Percentiles rank a stretch among this genome's conserved stretches.
phyloP scores from a whole-genome alignment of 2,888 invertebrate genomes.

The Polia nebulosa region DNA sequence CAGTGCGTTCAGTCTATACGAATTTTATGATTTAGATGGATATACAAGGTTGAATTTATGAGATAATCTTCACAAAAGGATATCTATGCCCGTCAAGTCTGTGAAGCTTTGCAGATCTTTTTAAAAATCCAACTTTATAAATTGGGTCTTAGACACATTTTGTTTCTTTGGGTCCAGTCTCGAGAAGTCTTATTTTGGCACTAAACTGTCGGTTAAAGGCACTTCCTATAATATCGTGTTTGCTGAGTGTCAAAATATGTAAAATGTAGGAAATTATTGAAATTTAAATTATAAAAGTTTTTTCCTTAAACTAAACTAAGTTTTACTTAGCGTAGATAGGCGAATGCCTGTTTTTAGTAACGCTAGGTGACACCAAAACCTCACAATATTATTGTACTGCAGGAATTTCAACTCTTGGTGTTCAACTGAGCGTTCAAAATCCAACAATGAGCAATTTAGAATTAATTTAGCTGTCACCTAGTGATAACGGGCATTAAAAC shows the following conservation, averaged over 20 bases:
- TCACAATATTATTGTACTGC: neutral
- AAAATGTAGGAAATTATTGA: conserved; percentile 10
- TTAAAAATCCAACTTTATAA: no score
- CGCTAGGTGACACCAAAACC: neutral
- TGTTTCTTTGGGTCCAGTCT: neutral
- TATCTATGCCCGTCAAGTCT: no score
- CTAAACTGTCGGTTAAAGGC: conserved; percentile 36
- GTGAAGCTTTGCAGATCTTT: neutral
- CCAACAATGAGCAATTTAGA: neutral
- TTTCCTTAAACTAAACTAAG: conserved; percentile 49
- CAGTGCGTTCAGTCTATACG: no score
- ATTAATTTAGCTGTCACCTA: neutral
- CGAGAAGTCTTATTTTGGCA: conserved; percentile 52
- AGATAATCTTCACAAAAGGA: neutral
- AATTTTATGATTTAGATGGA: neutral
- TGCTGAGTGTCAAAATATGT: conserved; percentile 48
- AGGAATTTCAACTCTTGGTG: neutral
- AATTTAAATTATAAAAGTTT: neutral
- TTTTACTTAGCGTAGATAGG: conserved; percentile 48
- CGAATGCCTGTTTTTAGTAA: neutral
- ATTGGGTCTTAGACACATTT: no score
- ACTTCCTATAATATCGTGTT: conserved; percentile 45
- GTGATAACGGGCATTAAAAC: neutral
- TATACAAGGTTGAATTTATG: neutral
- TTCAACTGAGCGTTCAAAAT: neutral